Evolutionary conservation across 2,888 invertebrate genomes (phyloP), one percentile per base, ranked within the genome.

Genomic region (Orthonevra nobilis): DNA sequence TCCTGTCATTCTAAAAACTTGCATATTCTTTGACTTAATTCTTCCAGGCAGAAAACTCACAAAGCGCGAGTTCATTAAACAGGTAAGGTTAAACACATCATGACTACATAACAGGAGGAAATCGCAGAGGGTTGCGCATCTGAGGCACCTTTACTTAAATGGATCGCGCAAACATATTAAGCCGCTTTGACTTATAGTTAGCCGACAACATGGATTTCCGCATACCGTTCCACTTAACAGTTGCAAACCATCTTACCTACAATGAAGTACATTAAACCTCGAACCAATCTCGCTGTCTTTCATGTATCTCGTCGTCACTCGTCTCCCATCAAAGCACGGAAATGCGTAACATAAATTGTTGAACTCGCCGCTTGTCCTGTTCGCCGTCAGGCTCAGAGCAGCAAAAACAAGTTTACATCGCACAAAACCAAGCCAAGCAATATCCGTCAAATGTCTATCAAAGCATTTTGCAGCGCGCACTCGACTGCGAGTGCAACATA

Each of bases 361-460:
- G 34, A 74, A 46, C 73, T 66, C 26, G 6, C 42, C 28, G 12
- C 75, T 63, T 48, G 46, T 69, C 54, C 75, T 56, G 68, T 44
- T 52, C 30, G n/a, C n/a, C 10, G 12, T 15, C 17, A n/a, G 9
- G n/a, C 9, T n/a, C 19, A 3, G 12, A 38, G 50, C n/a, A 19
- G 10, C 14, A 79, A 79, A 61, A 79, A 79, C 79, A 68, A 79
- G 79, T 79, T 79, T 79, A 73, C 46, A 60, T 66, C 28, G 38
- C 40, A 19, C 12, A 66, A 23, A 23, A 42, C 54, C 36, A 34
- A 30, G 36, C 36, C 36, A 44, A 66, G 79, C 66, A 79, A 79
- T 79, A 79, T 73, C 73, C 79, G 72, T 79, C 79, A 79, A 79
- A 79, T 61, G 60, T 54, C 79, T 66, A 79, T 79, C 79, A 79